phyloP scores from a whole-genome alignment of 2,113 vertebrate species.

The Dipodomys spectabilis region DNA sequence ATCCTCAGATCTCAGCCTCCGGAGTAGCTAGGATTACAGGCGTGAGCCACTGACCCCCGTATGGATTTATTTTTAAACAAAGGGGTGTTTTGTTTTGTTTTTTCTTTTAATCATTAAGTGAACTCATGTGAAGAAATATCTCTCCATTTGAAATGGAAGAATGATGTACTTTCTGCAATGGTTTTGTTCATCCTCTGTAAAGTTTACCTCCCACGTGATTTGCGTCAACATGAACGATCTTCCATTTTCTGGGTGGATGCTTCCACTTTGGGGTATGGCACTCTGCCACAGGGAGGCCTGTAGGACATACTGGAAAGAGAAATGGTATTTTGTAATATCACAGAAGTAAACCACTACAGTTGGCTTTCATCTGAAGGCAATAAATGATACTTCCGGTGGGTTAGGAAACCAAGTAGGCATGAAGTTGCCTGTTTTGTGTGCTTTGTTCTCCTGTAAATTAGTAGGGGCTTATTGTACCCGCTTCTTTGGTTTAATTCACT shows the following conservation, averaged over 20 bases:
- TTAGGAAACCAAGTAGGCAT: not conserved
- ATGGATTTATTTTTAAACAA: not conserved
- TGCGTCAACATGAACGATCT: not conserved
- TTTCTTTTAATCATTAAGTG: constrained; percentile 20
- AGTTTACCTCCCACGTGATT: not conserved
- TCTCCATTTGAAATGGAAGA: constrained; percentile 58
- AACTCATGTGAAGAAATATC: constrained; percentile 53
- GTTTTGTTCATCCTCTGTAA: constrained; percentile 13
- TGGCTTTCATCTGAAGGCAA: not conserved
- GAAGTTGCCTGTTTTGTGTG: not conserved
- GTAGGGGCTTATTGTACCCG: not conserved
- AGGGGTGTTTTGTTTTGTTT: not conserved
- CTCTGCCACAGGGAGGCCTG: not conserved
- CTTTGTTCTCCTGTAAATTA: constrained; percentile 36
- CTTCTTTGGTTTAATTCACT: not conserved
- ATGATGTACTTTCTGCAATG: constrained; percentile 37
- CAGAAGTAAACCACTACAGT: not conserved
- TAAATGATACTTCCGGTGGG: not conserved
- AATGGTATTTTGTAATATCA: not conserved
- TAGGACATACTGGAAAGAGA: not conserved
- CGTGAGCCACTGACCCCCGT: no score
- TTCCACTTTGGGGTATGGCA: accelerated
- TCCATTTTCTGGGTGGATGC: not conserved
- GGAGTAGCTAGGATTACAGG: no score
- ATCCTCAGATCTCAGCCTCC: no score